These are phyloP conservation scores for Lutjanus argentimaculatus DNA, from an alignment of 2,797 vertebrate genomes.

Conservation along the genomic window DNA sequence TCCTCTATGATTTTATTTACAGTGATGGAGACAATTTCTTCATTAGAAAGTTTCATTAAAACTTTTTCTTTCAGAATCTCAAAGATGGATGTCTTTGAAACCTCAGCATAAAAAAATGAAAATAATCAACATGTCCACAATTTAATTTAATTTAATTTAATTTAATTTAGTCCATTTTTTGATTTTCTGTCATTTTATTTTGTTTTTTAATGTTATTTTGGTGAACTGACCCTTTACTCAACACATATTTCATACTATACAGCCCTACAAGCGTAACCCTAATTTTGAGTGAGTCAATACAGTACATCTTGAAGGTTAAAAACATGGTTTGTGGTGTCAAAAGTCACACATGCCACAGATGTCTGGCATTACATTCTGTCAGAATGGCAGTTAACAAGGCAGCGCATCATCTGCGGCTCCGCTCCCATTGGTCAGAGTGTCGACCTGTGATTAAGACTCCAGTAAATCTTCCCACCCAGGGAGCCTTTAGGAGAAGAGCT, in stretches of 20 bases:
- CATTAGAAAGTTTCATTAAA: no score
- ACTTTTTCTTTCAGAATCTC: no score
- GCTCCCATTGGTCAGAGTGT: conserved; percentile 72
- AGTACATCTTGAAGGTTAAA: conserved; percentile 50
- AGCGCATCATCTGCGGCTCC: conserved; percentile 54
- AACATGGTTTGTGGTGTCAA: conserved; percentile 65
- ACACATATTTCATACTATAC: not conserved
- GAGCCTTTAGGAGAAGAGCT: conserved; percentile 42
- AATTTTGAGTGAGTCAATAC: conserved; percentile 27
- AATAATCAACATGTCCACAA: not conserved
- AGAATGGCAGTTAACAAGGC: conserved; percentile 70
- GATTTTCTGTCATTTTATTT: no score
- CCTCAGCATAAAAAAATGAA: not conserved
- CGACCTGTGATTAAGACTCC: conserved; percentile 78
- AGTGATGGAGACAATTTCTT: no score
- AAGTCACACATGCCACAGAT: conserved; percentile 78
- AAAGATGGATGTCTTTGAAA: no score
- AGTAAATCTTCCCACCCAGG: conserved; percentile 83
- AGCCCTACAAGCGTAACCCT: not conserved
- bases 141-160: no score
- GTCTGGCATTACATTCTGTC: conserved; percentile 74
- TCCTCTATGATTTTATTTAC: no score
- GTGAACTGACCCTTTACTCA: conserved; percentile 1
- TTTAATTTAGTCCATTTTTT: no score
- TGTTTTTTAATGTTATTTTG: not conserved